These are phyloP conservation scores for Palythoa grandiflora DNA, from an alignment of 92 coral and sea anemone genomes.

Conservation along the genomic window DNA sequence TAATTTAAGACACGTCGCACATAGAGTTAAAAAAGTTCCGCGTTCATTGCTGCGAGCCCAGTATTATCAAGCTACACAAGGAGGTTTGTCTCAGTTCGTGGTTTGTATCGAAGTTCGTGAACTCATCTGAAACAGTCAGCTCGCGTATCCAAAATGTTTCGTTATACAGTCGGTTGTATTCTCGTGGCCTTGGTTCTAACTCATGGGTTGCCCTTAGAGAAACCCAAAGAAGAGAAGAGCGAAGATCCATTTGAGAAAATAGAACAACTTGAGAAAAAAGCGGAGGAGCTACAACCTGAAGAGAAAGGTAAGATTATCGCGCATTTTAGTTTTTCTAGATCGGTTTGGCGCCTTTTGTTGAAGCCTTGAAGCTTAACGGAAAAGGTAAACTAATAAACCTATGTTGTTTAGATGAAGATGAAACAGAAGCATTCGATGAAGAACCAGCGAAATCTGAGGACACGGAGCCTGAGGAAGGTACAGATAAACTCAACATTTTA, in stretches of 20 bases:
- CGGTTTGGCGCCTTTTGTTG: not conserved
- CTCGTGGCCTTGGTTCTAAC: constrained; percentile 22
- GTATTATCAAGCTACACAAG: not conserved
- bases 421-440: not conserved
- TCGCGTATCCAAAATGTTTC: constrained; percentile 29
- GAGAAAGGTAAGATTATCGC: not conserved
- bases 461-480: not conserved
- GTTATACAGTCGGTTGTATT: constrained; percentile 26
- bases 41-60: not conserved
- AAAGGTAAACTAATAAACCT: not conserved
- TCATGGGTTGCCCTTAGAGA: constrained; percentile 26
- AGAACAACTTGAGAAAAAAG: not conserved
- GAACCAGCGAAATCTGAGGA: not conserved
- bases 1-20: constrained; percentile 22
- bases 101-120: not conserved
- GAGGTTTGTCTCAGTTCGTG: not conserved
- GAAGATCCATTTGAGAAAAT: constrained; percentile 40
- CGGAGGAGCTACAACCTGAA: constrained; percentile 14
- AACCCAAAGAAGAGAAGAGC: not conserved
- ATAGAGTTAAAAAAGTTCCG: constrained; percentile 18
- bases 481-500: not conserved
- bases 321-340: not conserved
- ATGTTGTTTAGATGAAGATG: constrained; percentile 5
- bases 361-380: no score
- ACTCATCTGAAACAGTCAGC: not conserved